Evolutionary conservation across 1,140 invertebrate genomes (phyloP).

Genomic region (Palaemon carinicauda): DNA sequence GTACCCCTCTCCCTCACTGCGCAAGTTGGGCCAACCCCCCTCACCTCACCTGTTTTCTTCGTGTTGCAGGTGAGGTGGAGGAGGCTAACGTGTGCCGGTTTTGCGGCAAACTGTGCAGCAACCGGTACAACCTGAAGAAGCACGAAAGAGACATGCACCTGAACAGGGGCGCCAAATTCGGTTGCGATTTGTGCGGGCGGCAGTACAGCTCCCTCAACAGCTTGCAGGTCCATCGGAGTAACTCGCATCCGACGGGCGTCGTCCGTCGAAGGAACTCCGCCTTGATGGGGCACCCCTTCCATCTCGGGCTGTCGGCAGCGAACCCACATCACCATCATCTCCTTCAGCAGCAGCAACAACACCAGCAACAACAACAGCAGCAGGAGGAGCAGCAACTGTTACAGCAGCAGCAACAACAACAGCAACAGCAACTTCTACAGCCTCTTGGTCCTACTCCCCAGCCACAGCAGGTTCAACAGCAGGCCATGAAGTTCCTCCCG

Average conservation of each 20-base stretch:
- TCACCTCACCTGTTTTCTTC: constrained; percentile 46
- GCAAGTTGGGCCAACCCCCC: not conserved
- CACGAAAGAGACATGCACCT: constrained; percentile 87
- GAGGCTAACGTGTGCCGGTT: constrained; percentile 80
- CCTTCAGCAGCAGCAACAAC: constrained; percentile 21
- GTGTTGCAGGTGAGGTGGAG: constrained; percentile 58
- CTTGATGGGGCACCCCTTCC: not conserved
- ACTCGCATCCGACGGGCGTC: constrained; percentile 65
- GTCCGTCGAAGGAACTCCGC: constrained; percentile 29
- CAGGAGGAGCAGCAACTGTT: constrained; percentile 6
- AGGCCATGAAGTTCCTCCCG: constrained; percentile 25
- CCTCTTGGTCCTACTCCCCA: too few species aligned
- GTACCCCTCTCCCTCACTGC: not conserved
- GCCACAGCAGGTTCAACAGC: constrained; percentile 16
- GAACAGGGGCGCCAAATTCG: constrained; percentile 62
- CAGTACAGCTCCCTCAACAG: constrained; percentile 69
- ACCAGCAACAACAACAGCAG: constrained; percentile 6
- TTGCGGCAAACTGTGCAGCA: constrained; percentile 84
- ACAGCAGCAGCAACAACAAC: constrained; percentile 4
- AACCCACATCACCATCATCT: constrained; percentile 3
- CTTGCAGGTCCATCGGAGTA: constrained; percentile 69
- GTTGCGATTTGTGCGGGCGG: constrained; percentile 68
- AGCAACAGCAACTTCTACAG: constrained; percentile 7
- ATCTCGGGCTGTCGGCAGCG: not conserved
- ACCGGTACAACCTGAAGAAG: constrained; percentile 87